phyloP scores from a whole-genome alignment of 2,113 vertebrate genomes.

The Coryphaenoides rupestris region DNA sequence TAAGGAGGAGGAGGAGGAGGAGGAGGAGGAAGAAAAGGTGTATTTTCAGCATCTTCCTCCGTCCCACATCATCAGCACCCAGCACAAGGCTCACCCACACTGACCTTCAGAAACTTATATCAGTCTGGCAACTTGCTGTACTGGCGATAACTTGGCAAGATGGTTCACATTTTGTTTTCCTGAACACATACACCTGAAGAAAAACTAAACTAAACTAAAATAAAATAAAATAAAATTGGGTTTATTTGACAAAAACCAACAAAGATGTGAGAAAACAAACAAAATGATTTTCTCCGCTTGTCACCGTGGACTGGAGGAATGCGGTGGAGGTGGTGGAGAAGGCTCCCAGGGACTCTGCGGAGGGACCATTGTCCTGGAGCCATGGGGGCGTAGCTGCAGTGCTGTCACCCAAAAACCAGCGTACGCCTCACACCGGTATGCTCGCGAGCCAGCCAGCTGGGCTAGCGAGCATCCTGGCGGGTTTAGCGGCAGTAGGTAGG shows the following conservation, averaged over 20 bases:
- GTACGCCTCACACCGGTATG: too few species aligned
- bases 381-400: constrained; percentile 51
- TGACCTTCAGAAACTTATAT: constrained; percentile 6
- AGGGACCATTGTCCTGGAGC: constrained; percentile 60
- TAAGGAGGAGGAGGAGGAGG: too few species aligned
- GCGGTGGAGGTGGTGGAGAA: constrained; percentile 58
- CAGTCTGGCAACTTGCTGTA: too few species aligned
- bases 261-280: too few species aligned
- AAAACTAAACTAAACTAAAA: not conserved
- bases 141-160: not conserved
- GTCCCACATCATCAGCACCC: not conserved
- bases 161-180: not conserved
- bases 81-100: constrained; percentile 1
- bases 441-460: too few species aligned
- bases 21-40: too few species aligned
- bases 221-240: too few species aligned
- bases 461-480: too few species aligned
- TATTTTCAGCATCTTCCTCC: too few species aligned
- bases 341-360: constrained; percentile 57
- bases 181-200: not conserved
- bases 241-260: too few species aligned
- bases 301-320: constrained; percentile 52
- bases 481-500: constrained; percentile 57
- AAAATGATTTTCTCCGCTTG: constrained; percentile 60
- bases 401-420: constrained; percentile 59